These are phyloP conservation scores for Muraenolepis orangiensis DNA, from an alignment of 2,797 vertebrate genomes.

Conservation along the genomic window DNA sequence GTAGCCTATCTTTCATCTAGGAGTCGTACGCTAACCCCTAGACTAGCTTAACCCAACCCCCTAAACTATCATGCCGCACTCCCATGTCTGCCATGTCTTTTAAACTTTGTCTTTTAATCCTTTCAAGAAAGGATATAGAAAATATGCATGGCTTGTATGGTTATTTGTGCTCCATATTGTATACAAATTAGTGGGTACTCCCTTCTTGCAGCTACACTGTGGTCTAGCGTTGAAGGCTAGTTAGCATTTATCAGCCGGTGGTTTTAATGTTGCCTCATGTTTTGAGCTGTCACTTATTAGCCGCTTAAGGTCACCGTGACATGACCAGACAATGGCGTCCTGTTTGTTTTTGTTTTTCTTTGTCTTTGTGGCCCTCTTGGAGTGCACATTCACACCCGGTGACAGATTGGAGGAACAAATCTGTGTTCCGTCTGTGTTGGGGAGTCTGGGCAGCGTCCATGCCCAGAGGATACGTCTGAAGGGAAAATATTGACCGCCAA, in stretches of 20 bases:
- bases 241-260: conserved; percentile 34
- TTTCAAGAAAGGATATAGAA: neutral
- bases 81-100: neutral
- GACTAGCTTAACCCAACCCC: too few relatives aligned
- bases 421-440: conserved; percentile 59
- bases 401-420: conserved; percentile 53
- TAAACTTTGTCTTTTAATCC: neutral
- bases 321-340: conserved; percentile 18
- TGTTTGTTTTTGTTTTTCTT: conserved; percentile 17
- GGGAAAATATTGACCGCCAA: conserved; percentile 61
- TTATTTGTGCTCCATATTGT: neutral
- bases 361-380: conserved; percentile 5
- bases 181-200: conserved; percentile 15
- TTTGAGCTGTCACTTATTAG: neutral
- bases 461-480: conserved; percentile 57
- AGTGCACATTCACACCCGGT: conserved; percentile 32
- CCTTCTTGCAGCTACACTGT: conserved; percentile 9
- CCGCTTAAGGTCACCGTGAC: neutral
- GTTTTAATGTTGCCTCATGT: conserved; percentile 25
- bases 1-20: neutral
- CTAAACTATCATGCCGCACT: too few relatives aligned
- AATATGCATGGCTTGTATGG: neutral
- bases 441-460: too few relatives aligned
- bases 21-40: neutral
- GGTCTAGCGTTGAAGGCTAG: conserved; percentile 19